Evolutionary conservation across 2,797 vertebrate species (phyloP), one percentile per base, ranked within the genome.

Genomic region (Coranthus polyacanthus): DNA sequence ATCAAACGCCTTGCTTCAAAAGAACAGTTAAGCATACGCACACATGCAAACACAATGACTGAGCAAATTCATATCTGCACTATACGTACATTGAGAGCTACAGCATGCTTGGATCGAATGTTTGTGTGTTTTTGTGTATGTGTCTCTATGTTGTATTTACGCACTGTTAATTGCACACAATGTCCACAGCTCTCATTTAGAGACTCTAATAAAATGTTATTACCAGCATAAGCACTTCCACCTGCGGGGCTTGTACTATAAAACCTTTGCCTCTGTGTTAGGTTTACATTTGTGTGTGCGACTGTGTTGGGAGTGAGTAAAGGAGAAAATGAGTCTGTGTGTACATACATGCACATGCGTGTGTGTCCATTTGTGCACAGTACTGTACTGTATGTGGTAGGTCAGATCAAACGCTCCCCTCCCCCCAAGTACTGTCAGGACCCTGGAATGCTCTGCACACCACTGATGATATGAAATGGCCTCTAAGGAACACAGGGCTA

Each of bases 1-100:
- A 91, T 88, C 89, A 88, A 92, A 92, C 75, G 87, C 84, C 82
- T 82, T 3, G 64, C 90, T 89, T 91, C 89, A 92, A 92, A 91
- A 84, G 86, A 81, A 70, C 84, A 71, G 68, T 77, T 82, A 68
- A 84, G 7, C 77, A 82, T 75, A 70, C 26, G 24, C 66, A 65
- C 55, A 51, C 79, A 57, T 26, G 52, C 78, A 62, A 69, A 70
- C 69, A 73, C 85, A 80, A 59, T 73, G 74, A 75, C 57, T 12
- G 69, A 22, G 56, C 47, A 67, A 69, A 72, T 20, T 56, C 68
- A 53, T 63, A 55, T 62, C 52, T 38, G 18, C 49, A 49, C 32
- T 47, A 18, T 39, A 54, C 60, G 68, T 34, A 21, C 49, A 34
- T 65, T 16, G 22, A 37, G 3, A 41, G 12, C 0, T n/a, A n/a